Evolutionary conservation across 2,888 invertebrate species (phyloP), one percentile per base, ranked within the genome.

Genomic region (Chrysotoxum bicinctum): DNA sequence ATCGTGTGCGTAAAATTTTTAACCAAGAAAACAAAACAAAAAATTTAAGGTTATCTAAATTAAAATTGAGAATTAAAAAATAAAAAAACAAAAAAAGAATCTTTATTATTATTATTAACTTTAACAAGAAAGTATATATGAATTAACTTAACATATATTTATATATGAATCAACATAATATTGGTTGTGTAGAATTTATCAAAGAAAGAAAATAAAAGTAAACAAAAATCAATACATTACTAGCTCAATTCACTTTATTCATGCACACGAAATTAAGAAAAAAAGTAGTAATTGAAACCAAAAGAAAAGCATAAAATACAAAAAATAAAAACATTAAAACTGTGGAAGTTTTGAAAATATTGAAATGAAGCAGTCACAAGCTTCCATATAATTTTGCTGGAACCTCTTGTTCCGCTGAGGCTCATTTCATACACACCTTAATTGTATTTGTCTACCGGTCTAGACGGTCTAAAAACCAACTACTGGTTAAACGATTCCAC

Each of bases 71-170:
- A 48, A 58, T 48, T 66, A 43, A 5, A 60, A 64, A 14, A 58
- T 52, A 30, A 70, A 74, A 12, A 62, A 60, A 40, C 48, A 72
- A n/a, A n/a, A n/a, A n/a, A n/a, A n/a, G n/a, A n/a, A n/a, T n/a
- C n/a, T n/a, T n/a, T n/a, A n/a, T 3, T 45, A 21, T 37, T 21
- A 76, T 84, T 80, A 73, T 45, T 32, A 48, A 80, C 79, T 82
- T 80, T 81, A 82, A 76, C 74, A 81, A 77, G 79, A 87, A 76
- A 60, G 76, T 78, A 84, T 87, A 86, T 81, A 77, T 82, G 81
- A 74, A 78, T 52, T 68, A 78, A 83, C 62, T 3, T 6, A 26
- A 2, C 72, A 75, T 43, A 62, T 64, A 56, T 62, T 60, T 43
- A 48, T 75, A 72, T 43, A 43, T 32, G 32, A 32, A 32, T 32